Evolutionary conservation across 2,888 invertebrate genomes (phyloP), one percentile per base, ranked within the genome.

Genomic region (Catocala sponsa): DNA sequence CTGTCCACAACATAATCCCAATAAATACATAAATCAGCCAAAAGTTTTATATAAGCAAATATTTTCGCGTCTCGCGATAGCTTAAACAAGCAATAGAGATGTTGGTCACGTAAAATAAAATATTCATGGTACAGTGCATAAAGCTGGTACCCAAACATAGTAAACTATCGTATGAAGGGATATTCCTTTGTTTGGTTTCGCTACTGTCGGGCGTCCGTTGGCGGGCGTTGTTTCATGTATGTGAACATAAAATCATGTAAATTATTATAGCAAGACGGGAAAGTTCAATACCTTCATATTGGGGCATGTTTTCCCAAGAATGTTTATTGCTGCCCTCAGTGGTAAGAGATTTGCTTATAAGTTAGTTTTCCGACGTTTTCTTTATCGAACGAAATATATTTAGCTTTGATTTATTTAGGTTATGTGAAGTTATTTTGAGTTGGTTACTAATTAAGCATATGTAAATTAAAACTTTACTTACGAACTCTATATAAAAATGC

Each of bases 81-180:
- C 63, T 77, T 63, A 76, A 74, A 70, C 68, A 67, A 63, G 48
- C 68, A 55, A 74, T 74, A 74, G 68, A 74, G 78, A 74, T 74
- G 78, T 74, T 68, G 78, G 74, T 74, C 78, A 74, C 78, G 75
- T 77, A 71, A 71, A 77, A 71, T 71, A 78, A 74, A 74, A 74
- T 74, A 78, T 78, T 78, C 75, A 65, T 71, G 64, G 75, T 75
- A 71, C 72, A 74, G 61, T 78, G 78, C 75, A 74, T 77, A 74
- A 71, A 75, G 77, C 64, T 60, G 65, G 58, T 68, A 65, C 64
- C 61, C 69, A 67, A 68, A 71, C 68, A 65, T 42, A 65, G 67
- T 69, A 75, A 78, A 76, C 67, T 68, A 72, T 76, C 67, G 68
- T 60, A 69, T 63, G 63, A 70, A 76, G 69, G 65, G 69, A 71